Evolutionary conservation across 2,888 invertebrate species (phyloP), one percentile per base, ranked within the genome.

Genomic region (Agrochola circellaris): DNA sequence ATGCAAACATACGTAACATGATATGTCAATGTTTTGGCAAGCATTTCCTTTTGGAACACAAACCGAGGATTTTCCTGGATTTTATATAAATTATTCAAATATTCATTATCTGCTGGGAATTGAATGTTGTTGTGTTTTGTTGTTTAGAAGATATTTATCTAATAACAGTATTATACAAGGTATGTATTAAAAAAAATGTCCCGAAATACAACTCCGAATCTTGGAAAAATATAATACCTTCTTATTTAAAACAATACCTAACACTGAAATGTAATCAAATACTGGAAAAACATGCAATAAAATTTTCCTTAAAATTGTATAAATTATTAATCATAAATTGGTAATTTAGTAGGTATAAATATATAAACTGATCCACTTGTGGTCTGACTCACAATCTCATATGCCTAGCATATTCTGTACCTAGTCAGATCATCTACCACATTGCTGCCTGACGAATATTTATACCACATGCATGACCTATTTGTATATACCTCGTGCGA

Each of bases 21-120:
- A 58, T 51, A 48, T 68, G 68, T 65, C 82, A 82, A 76, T 60
- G 61, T 75, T 79, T 75, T 88, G 73, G 81, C 74, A 74, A 65
- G 66, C 64, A 70, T 75, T 75, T 68, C 20, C 66, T 60, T 73
- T 69, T 79, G 71, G 65, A 75, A 79, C 66, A 64, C 56, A 65
- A 62, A 17, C 45, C 34, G 48, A 48, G 64, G 64, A 69, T 62
- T 82, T 86, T 56, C 82, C 62, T 60, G 76, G 61, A 68, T 62
- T 72, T 38, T 58, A 30, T 72, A 61, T 65, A 61, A 65, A 76
- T 82, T 51, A 82, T 72, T 75, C 38, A 73, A 73, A 73, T 73
- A 42, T 23, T 42, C 60, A 75, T 61, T 56, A 68, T 54, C 56
- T 58, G 34, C n/a, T n/a, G 76, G 71, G 67, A 69, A 69, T 51